A percentile compares a stretch with the other conserved stretches of the same genome.
These are phyloP conservation scores for Nematostella vectensis DNA, from an alignment of 92 coral and sea anemone genomes.

Conservation along the genomic window DNA sequence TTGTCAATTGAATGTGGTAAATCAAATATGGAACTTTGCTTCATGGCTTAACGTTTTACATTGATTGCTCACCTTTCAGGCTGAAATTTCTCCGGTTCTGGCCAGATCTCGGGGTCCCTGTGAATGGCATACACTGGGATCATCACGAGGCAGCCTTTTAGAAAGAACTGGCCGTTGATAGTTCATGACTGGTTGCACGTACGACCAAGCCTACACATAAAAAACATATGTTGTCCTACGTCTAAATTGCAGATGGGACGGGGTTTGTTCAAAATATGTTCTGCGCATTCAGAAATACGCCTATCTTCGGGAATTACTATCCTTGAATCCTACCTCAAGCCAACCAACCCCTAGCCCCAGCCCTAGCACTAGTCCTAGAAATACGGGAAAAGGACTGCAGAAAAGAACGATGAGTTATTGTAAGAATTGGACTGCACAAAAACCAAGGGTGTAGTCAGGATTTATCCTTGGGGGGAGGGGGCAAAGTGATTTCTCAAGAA, in stretches of 20 bases:
- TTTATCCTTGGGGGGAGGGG: no score
- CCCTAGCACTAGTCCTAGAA: not conserved
- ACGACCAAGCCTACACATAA: constrained; percentile 21
- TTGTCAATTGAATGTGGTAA: no score
- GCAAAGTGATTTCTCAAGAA: no score
- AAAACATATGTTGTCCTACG: not conserved
- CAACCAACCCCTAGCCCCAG: constrained; percentile 7
- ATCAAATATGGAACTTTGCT: no score
- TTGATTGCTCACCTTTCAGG: constrained; percentile 34
- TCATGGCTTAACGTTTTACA: no score
- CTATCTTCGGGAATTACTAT: no score
- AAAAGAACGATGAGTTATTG: not conserved
- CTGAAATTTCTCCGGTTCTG: constrained; percentile 27
- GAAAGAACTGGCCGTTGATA: constrained; percentile 19
- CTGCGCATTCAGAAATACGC: no score
- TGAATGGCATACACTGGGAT: constrained; percentile 24
- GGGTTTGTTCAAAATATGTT: no score
- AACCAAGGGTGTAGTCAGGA: no score
- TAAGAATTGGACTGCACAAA: not conserved
- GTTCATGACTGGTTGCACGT: constrained; percentile 23
- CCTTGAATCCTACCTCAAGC: no score
- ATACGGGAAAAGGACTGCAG: constrained; percentile 14
- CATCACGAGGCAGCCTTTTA: not conserved
- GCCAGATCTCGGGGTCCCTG: constrained; percentile 35
- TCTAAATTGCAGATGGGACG: not conserved